Conservation (phyloP, 2,888 invertebrate species). For the Dyspetes luteomarginatus region DNA sequence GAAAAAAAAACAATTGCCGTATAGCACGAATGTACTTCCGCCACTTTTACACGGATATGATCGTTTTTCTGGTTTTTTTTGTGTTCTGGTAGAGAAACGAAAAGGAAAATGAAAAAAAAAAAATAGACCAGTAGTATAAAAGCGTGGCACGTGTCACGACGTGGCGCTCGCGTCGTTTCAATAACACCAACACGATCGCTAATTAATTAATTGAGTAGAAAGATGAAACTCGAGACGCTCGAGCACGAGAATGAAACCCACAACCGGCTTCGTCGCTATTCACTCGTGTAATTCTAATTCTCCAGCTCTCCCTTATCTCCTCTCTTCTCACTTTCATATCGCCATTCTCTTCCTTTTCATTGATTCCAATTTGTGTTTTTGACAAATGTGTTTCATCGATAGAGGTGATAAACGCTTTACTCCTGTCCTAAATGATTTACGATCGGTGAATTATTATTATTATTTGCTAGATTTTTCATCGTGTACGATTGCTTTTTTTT, state of each 20-base stretch:
- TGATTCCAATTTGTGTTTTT: no score
- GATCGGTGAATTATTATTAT: no score
- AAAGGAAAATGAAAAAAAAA: no score
- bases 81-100: not conserved
- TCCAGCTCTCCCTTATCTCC: no score
- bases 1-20: not conserved
- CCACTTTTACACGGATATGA: not conserved
- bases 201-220: slow-evolving; percentile 51
- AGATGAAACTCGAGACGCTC: no score
- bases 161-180: slow-evolving; percentile 3
- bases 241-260: no score
- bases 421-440: no score
- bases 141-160: slow-evolving; percentile 23
- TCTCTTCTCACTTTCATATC: not conserved
- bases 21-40: not conserved
- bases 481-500: not conserved
- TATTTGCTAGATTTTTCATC: slow-evolving; percentile 5
- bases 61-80: not conserved
- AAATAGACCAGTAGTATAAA: no score
- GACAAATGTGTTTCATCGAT: no score
- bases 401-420: no score
- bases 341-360: slow-evolving; percentile 69
- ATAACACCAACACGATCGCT: slow-evolving; percentile 40
- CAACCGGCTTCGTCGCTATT: not conserved
- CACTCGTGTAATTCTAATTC: not conserved